phyloP scores from a whole-genome alignment of 2,888 invertebrate species.

The Stegana nigrithorax region DNA sequence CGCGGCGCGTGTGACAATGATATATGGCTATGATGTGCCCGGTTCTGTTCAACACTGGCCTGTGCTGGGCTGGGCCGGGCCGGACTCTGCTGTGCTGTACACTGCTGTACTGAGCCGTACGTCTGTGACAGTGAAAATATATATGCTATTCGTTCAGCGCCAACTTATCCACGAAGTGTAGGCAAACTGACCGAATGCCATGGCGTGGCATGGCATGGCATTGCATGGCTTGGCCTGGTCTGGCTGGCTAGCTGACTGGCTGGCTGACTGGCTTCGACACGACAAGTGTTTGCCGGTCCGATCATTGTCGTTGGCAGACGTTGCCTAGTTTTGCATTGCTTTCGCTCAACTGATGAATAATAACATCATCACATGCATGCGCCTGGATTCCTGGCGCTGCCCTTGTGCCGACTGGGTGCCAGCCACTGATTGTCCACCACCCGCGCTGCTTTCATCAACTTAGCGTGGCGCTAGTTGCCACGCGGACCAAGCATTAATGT shows the following conservation, averaged over 20 bases:
- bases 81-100: too few species aligned
- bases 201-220: background rate
- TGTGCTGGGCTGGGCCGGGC: background rate
- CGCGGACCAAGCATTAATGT: too few species aligned
- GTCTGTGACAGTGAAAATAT: background rate
- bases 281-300: too few species aligned
- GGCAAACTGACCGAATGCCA: background rate
- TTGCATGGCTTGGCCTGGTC: background rate
- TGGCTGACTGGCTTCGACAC: background rate
- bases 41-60: too few species aligned
- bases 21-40: slow-evolving; percentile 31
- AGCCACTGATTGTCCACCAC: too few species aligned
- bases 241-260: background rate
- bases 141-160: background rate
- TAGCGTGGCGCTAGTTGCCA: too few species aligned
- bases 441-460: too few species aligned
- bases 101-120: background rate
- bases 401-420: too few species aligned
- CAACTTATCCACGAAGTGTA: too few species aligned
- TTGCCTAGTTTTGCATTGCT: too few species aligned
- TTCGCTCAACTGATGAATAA: slow-evolving; percentile 30
- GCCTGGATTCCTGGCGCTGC: background rate
- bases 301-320: background rate
- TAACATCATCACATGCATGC: slow-evolving; percentile 3
- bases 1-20: slow-evolving; percentile 35